These are phyloP conservation scores for Augochlorella aurata DNA, from an alignment of 2,888 invertebrate species.

Conservation along the genomic window DNA sequence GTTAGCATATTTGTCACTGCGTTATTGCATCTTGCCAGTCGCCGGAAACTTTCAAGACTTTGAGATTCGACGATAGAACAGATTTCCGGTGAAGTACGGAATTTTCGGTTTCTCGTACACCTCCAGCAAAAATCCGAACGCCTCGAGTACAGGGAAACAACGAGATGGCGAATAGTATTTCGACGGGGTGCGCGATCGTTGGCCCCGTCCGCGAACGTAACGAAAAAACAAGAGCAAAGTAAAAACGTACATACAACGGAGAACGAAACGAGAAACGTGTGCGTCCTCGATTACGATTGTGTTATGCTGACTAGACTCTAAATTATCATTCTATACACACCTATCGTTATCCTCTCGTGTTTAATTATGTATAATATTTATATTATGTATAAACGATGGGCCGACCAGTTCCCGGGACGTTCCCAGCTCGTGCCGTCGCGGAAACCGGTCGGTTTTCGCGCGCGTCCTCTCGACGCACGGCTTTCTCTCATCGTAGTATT, in stretches of 20 bases:
- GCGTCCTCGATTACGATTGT: conserved; percentile 70
- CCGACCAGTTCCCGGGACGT: neutral
- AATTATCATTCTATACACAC: conserved; percentile 71
- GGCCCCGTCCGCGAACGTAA: conserved; percentile 19
- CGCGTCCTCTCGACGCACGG: neutral
- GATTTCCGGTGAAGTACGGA: neutral
- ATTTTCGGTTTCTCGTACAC: neutral
- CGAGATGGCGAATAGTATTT: conserved; percentile 18
- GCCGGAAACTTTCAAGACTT: neutral
- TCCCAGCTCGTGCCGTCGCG: neutral
- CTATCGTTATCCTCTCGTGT: conserved; percentile 62
- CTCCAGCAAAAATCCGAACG: conserved; percentile 23
- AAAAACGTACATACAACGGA: conserved; percentile 1
- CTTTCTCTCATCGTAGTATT: neutral
- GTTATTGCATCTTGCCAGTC: neutral
- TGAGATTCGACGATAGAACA: neutral
- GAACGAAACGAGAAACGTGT: conserved; percentile 59
- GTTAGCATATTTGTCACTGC: neutral
- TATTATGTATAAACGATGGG: conserved; percentile 48
- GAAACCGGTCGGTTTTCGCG: neutral
- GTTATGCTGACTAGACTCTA: conserved; percentile 78
- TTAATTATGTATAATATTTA: conserved; percentile 61
- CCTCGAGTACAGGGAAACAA: conserved; percentile 39
- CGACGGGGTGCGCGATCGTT: conserved; percentile 7
- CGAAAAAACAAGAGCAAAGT: conserved; percentile 15